Evolutionary conservation across 2,888 invertebrate species (phyloP).

Genomic region (Hirtodrosophila trivittata): DNA sequence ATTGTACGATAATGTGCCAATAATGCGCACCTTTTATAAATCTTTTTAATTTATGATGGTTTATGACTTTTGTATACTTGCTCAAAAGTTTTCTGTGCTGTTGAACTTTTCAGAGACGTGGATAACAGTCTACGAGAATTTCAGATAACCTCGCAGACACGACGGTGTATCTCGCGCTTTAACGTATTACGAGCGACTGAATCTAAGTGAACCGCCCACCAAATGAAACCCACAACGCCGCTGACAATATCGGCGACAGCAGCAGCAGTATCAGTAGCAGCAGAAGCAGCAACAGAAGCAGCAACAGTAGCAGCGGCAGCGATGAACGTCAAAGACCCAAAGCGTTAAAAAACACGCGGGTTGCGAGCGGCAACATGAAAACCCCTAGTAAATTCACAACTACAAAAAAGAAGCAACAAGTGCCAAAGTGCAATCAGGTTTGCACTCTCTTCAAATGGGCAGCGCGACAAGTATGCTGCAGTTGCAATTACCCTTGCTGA

Average conservation of each 20-base stretch:
- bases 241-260: slow-evolving; percentile 20
- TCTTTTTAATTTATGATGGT: neutral
- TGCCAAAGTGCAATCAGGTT: slow-evolving; percentile 66
- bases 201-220: slow-evolving; percentile 59
- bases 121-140: slow-evolving; percentile 21
- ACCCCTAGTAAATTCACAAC: slow-evolving; percentile 19
- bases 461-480: slow-evolving; percentile 1
- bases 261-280: neutral
- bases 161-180: slow-evolving; percentile 55
- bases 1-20: slow-evolving; percentile 12
- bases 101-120: slow-evolving; percentile 6
- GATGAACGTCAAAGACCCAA: slow-evolving; percentile 41
- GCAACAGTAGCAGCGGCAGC: slow-evolving; percentile 15
- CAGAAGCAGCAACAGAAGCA: neutral
- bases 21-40: slow-evolving; percentile 15
- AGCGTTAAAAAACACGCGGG: slow-evolving; percentile 66
- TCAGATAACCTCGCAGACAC: slow-evolving; percentile 38
- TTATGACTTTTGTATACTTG: slow-evolving; percentile 8
- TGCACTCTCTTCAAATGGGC: slow-evolving; percentile 18
- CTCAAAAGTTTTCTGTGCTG: slow-evolving; percentile 7
- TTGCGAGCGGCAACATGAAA: slow-evolving; percentile 65
- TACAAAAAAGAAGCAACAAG: slow-evolving; percentile 37
- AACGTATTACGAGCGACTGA: slow-evolving; percentile 65
- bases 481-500: slow-evolving; percentile 10
- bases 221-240: slow-evolving; percentile 45